phyloP scores from a whole-genome alignment of 2,888 invertebrate species.

The Orthosia gracilis region DNA sequence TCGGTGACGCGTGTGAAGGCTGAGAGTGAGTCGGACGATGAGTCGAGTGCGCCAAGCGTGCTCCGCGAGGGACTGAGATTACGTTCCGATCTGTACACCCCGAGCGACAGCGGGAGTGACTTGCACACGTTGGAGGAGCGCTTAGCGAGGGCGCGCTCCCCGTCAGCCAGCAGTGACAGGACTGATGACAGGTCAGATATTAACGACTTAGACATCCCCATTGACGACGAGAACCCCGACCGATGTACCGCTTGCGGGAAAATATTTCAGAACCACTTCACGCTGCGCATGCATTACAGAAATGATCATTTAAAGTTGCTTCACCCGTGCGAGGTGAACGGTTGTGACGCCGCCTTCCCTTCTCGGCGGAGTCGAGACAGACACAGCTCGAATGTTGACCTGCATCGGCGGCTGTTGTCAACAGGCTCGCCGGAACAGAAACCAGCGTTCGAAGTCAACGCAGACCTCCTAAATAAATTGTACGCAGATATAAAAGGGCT shows the following conservation, averaged over 20 bases:
- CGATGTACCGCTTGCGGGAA: conserved; percentile 97
- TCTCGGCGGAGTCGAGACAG: conserved; percentile 93
- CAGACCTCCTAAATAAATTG: conserved; percentile 95
- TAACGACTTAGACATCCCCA: conserved; percentile 94
- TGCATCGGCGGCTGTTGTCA: conserved; percentile 89
- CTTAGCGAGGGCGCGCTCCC: conserved; percentile 89
- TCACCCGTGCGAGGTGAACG: conserved; percentile 97
- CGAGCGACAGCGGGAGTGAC: conserved; percentile 89
- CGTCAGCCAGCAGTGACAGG: conserved; percentile 86
- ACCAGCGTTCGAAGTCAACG: conserved; percentile 93
- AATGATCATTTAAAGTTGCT: conserved; percentile 97
- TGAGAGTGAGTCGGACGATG: conserved; percentile 89
- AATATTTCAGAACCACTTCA: conserved; percentile 97
- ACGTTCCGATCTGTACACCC: conserved; percentile 88
- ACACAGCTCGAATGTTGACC: conserved; percentile 91
- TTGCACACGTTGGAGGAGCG: conserved; percentile 89
- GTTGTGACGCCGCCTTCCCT: conserved; percentile 97
- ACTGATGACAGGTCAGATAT: conserved; percentile 85
- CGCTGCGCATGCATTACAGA: conserved; percentile 97
- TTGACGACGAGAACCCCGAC: conserved; percentile 97
- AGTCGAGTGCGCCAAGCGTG: conserved; percentile 88
- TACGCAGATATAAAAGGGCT: conserved; percentile 94
- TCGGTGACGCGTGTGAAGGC: conserved; percentile 85
- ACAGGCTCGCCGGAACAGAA: conserved; percentile 87
- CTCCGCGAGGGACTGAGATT: conserved; percentile 87